A percentile compares a stretch with the other conserved stretches of the same genome.
Conservation (phyloP, 2,888 invertebrate species). For the Nymphalis urticae region DNA sequence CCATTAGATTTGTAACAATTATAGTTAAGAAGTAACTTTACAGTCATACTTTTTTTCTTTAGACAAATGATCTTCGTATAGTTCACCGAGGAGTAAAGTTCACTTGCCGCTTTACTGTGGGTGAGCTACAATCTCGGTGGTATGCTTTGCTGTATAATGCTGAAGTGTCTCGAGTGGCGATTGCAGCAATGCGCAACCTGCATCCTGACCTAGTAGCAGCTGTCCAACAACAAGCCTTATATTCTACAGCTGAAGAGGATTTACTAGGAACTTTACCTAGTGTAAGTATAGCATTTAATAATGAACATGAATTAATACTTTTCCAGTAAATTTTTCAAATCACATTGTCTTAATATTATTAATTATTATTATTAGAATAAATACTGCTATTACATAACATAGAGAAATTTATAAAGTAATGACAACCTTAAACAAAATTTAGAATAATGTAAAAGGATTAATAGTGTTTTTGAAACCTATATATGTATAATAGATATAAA, state of each 20-base stretch:
- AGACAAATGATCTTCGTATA: constrained; percentile 89
- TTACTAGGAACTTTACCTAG: constrained; percentile 90
- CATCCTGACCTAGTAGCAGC: constrained; percentile 94
- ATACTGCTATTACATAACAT: too few relatives aligned
- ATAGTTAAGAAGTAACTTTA: not conserved
- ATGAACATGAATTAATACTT: too few relatives aligned
- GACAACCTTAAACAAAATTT: too few relatives aligned
- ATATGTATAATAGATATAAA: too few relatives aligned
- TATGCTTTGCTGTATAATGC: constrained; percentile 97
- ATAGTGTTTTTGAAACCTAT: too few relatives aligned
- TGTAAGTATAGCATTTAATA: constrained; percentile 50
- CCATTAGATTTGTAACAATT: too few relatives aligned
- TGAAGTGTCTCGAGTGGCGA: constrained; percentile 94
- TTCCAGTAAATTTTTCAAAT: too few relatives aligned
- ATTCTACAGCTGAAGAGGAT: constrained; percentile 94
- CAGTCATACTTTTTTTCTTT: constrained; percentile 33
- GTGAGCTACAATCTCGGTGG: constrained; percentile 98
- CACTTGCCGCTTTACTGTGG: constrained; percentile 95
- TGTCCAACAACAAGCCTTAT: constrained; percentile 93
- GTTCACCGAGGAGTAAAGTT: constrained; percentile 97
- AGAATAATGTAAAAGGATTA: too few relatives aligned
- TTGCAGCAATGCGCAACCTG: constrained; percentile 95
- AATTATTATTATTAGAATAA: too few relatives aligned
- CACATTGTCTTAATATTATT: too few relatives aligned
- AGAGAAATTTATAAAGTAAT: too few relatives aligned